Evolutionary conservation across 2,888 invertebrate genomes (phyloP), one percentile per base, ranked within the genome.

Genomic region (Heteropelma amictum): DNA sequence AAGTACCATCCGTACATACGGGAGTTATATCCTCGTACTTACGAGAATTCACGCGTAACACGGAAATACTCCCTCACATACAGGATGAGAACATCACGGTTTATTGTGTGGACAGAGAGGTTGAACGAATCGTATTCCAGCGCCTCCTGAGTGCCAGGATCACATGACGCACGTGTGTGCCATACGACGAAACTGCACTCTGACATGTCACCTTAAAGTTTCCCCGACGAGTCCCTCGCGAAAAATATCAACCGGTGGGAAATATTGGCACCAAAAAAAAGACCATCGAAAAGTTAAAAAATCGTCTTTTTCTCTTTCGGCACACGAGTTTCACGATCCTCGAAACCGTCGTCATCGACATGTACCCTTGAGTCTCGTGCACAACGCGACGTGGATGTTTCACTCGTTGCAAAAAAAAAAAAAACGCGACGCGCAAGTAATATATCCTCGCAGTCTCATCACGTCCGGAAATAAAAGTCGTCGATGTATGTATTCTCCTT

Each of bases 381-480:
- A 28, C 28, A 23, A 51, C 28, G 51, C 28, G 28, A 51, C 54
- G 21, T 4, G 19, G 19, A 28, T 10, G 53, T 23, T 49, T n/a
- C n/a, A 45, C n/a, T 49, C 33, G n/a, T 33, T 33, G 4, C 8
- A 10, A n/a, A 3, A 5, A 17, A 45, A 3, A 8, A 17, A 51
- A 17, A 51, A 8, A 51, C 10, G 51, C 17, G 8, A 14, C 14
- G 33, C 30, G 45, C n/a, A 10, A 5, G 26, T 17, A 8, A 35
- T 35, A 10, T 5, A 6, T 21, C 33, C 28, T 17, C 35, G 21
- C 33, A 67, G 54, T 67, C 56, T 23, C 17, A 54, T 67, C 67
- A 67, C 67, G 67, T 35, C 14, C 56, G 54, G 35, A 65, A 45
- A 56, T 67, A 67, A 56, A 47, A 63, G 35, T 49, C 47, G n/a